These are phyloP conservation scores for Melanotaenia duboulayi DNA, from an alignment of 2,113 vertebrate genomes.

Conservation along the genomic window DNA sequence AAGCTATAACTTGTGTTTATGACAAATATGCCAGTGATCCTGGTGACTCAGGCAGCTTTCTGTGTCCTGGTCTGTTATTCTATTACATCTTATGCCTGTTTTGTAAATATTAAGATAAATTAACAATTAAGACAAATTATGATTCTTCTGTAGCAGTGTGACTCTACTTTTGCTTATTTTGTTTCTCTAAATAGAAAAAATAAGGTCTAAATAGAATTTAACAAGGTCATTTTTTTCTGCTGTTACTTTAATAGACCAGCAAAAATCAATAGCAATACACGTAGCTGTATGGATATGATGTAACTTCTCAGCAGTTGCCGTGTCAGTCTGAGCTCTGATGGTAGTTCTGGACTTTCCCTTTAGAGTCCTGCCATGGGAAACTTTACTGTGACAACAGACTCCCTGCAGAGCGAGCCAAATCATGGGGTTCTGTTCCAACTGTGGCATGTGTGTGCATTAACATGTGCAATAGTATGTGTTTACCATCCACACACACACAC, in stretches of 20 bases:
- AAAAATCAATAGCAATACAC: neutral
- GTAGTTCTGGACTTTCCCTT: slow-evolving; percentile 39
- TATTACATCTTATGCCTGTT: neutral
- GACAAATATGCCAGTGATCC: neutral
- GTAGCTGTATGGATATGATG: neutral
- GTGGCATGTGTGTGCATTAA: slow-evolving; percentile 23
- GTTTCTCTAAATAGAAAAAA: too few relatives aligned
- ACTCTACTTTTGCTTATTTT: too few relatives aligned
- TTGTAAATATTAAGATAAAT: too few relatives aligned
- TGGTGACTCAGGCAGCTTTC: neutral
- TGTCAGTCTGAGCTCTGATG: slow-evolving; percentile 19
- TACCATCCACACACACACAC: neutral
- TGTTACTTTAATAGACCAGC: neutral
- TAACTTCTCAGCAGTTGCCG: neutral
- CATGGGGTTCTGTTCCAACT: slow-evolving; percentile 47
- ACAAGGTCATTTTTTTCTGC: too few relatives aligned
- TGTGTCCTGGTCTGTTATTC: too few relatives aligned
- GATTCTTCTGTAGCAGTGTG: too few relatives aligned
- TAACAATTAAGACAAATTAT: too few relatives aligned
- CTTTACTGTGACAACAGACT: slow-evolving; percentile 56
- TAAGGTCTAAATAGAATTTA: too few relatives aligned
- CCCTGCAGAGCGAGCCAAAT: slow-evolving; percentile 65
- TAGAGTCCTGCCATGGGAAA: slow-evolving; percentile 63
- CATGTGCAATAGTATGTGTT: slow-evolving; percentile 9
- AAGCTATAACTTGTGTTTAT: too few relatives aligned